Evolutionary conservation across 2,888 invertebrate species (phyloP).

Genomic region (Sepioteuthis lessoniana): DNA sequence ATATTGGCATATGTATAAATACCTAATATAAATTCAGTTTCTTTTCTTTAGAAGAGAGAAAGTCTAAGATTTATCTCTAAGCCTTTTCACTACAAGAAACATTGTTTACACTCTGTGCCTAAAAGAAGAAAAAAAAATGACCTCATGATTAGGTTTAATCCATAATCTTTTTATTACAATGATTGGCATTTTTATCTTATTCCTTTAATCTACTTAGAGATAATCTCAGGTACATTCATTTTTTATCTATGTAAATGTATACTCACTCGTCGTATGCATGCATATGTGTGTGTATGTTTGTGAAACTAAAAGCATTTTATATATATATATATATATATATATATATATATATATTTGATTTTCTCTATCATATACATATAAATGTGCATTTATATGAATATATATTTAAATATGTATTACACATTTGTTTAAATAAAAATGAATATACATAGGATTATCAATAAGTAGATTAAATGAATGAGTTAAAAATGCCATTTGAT

Average conservation of each 20-base stretch:
- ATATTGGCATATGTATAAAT: no score
- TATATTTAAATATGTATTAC: neutral
- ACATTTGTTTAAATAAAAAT: slow-evolving; percentile 8
- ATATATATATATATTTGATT: neutral
- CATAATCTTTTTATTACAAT: neutral
- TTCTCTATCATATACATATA: neutral
- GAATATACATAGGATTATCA: neutral
- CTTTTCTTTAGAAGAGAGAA: no score
- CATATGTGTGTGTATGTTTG: neutral
- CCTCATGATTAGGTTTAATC: neutral
- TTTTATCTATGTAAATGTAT: neutral
- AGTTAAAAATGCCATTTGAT: slow-evolving; percentile 19
- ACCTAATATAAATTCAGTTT: no score
- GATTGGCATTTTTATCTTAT: neutral
- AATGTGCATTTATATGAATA: neutral
- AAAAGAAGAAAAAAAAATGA: neutral
- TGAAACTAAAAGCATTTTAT: neutral
- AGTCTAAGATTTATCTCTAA: no score
- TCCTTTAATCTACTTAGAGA: slow-evolving; percentile 25
- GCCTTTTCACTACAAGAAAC: neutral
- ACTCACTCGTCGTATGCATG: neutral
- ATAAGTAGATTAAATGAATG: neutral
- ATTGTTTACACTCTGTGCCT: neutral
- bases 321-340: neutral
- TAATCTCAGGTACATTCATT: neutral